A percentile compares a stretch with the other conserved stretches of the same genome.
phyloP scores from a whole-genome alignment of 2,888 invertebrate genomes.

The Nomada ruficornis region DNA sequence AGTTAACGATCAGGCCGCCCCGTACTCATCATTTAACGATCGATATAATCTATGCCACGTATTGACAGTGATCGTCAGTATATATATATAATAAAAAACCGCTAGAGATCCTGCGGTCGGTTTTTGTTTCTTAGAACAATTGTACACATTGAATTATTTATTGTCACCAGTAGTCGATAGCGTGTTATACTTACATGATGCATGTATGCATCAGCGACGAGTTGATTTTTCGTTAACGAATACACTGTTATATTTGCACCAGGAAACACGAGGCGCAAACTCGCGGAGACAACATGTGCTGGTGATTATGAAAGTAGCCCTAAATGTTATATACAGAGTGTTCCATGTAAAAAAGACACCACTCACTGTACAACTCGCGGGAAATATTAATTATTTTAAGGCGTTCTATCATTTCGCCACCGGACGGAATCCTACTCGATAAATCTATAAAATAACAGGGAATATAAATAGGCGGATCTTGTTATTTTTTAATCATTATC shows the following conservation, averaged over 20 bases:
- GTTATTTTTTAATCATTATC: too few relatives aligned
- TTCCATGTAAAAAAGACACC: too few relatives aligned
- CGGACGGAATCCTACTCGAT: too few relatives aligned
- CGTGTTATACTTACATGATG: constrained; percentile 21
- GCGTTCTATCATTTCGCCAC: too few relatives aligned
- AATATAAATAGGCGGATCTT: too few relatives aligned
- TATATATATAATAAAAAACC: constrained; percentile 17
- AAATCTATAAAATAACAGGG: too few relatives aligned
- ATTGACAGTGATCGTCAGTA: constrained; percentile 48
- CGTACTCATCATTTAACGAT: constrained; percentile 51
- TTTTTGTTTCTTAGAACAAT: constrained; percentile 45
- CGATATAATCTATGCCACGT: constrained; percentile 48
- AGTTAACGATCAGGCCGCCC: constrained; percentile 44
- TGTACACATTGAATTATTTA: constrained; percentile 43
- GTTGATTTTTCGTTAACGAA: constrained; percentile 21
- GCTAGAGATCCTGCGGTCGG: constrained; percentile 34
- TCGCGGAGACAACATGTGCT: constrained; percentile 10
- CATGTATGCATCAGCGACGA: constrained; percentile 30
- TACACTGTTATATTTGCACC: constrained; percentile 29
- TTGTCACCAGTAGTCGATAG: constrained; percentile 47
- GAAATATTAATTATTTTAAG: too few relatives aligned
- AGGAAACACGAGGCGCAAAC: constrained; percentile 33
- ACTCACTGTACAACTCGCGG: too few relatives aligned
- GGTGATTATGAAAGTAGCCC: too few relatives aligned
- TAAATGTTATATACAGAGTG: too few relatives aligned